Conservation (phyloP, 2,888 invertebrate species). For the Plemyria rubiginata region DNA sequence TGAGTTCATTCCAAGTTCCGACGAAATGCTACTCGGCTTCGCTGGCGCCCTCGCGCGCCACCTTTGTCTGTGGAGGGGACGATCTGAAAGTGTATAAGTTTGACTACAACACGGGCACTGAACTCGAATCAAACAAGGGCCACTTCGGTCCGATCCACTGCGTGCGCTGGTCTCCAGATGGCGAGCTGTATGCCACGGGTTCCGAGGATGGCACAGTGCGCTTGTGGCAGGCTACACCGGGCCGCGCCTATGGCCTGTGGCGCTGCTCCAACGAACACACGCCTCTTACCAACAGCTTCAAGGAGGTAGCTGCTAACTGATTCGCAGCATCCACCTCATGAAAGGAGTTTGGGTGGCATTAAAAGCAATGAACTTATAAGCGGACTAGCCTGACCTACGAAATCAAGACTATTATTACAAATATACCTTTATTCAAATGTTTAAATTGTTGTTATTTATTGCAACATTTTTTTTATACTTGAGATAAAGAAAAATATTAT, state of each 20-base stretch:
- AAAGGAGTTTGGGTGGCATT: slow-evolving; percentile 59
- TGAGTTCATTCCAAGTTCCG: slow-evolving; percentile 94
- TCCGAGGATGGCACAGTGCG: slow-evolving; percentile 99
- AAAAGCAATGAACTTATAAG: slow-evolving; percentile 64
- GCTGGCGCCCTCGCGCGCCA: slow-evolving; percentile 94
- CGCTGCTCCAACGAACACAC: slow-evolving; percentile 87
- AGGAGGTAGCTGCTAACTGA: slow-evolving; percentile 82
- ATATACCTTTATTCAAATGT: slow-evolving; percentile 52
- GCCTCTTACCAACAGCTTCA: slow-evolving; percentile 72
- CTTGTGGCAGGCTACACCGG: slow-evolving; percentile 98
- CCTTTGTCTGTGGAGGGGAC: slow-evolving; percentile 98
- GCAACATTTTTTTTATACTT: slow-evolving; percentile 79
- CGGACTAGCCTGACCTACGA: slow-evolving; percentile 61
- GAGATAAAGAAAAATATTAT: slow-evolving; percentile 59
- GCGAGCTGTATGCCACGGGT: slow-evolving; percentile 98
- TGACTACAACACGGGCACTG: slow-evolving; percentile 95
- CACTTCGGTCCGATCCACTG: slow-evolving; percentile 99
- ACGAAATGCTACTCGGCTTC: slow-evolving; percentile 96
- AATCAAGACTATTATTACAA: slow-evolving; percentile 65
- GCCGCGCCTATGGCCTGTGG: slow-evolving; percentile 97
- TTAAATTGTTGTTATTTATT: slow-evolving; percentile 70
- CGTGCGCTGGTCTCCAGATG: slow-evolving; percentile 97
- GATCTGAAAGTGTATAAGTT: slow-evolving; percentile 99
- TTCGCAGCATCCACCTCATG: slow-evolving; percentile 39
- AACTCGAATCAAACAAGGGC: slow-evolving; percentile 98